Evolutionary conservation across 1,140 invertebrate genomes (phyloP).

Genomic region (Pseudomyrmex pallidus): DNA sequence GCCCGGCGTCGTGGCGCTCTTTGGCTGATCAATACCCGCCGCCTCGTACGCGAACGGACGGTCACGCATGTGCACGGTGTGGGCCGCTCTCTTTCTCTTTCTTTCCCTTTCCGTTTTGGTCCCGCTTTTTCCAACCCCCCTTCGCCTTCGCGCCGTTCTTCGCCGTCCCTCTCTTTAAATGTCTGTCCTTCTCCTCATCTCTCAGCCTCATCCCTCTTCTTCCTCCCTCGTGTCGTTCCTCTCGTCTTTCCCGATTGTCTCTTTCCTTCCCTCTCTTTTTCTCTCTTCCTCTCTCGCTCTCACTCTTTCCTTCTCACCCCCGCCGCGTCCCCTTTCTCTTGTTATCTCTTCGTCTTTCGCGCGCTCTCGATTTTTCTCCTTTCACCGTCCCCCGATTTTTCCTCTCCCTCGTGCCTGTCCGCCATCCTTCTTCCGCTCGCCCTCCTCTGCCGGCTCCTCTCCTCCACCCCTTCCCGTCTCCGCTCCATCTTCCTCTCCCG

Average conservation of each 20-base stretch:
- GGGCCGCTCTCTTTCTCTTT: slow-evolving; percentile 68
- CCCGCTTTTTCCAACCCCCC: slow-evolving; percentile 24
- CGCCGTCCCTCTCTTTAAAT: slow-evolving; percentile 28
- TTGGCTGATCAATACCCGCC: slow-evolving; percentile 85
- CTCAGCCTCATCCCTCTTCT: slow-evolving; percentile 58
- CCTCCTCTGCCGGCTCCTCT: slow-evolving; percentile 53
- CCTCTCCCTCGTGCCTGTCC: slow-evolving; percentile 47
- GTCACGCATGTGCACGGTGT: slow-evolving; percentile 85
- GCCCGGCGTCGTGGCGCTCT: slow-evolving; percentile 85
- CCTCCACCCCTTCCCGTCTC: slow-evolving; percentile 56
- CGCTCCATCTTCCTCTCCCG: slow-evolving; percentile 66
- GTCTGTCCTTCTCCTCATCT: slow-evolving; percentile 54
- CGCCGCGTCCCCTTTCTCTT: slow-evolving; percentile 23
- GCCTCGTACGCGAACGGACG: slow-evolving; percentile 85
- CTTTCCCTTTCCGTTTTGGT: slow-evolving; percentile 58
- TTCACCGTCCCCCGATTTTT: slow-evolving; percentile 53
- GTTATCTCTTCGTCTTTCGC: slow-evolving; percentile 57
- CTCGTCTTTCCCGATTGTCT: slow-evolving; percentile 53
- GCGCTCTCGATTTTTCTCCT: slow-evolving; percentile 55
- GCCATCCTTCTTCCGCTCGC: slow-evolving; percentile 54
- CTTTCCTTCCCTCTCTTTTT: slow-evolving; percentile 16
- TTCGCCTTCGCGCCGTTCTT: slow-evolving; percentile 30
- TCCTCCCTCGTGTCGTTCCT: slow-evolving; percentile 34
- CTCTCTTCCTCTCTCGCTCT: slow-evolving; percentile 25
- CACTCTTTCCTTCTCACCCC: background rate